Conservation (phyloP, 2,888 invertebrate species). For the Euclidia mi region DNA sequence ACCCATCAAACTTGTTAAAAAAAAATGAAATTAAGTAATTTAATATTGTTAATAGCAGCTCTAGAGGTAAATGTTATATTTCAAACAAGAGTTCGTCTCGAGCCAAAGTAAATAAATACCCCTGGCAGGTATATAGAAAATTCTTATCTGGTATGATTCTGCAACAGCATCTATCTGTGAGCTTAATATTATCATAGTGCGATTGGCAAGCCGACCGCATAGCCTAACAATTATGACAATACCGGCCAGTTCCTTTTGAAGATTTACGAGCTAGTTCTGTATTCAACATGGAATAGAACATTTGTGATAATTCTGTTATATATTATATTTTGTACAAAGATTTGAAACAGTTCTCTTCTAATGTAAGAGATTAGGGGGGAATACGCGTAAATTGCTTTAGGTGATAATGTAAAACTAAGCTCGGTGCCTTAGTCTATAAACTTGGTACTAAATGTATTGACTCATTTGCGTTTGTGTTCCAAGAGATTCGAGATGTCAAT, state of each 20-base stretch:
- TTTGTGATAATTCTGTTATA: too few relatives aligned
- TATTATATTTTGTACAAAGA: too few relatives aligned
- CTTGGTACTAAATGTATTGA: conserved; percentile 1
- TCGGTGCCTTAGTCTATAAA: not conserved
- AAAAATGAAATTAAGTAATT: conserved; percentile 47
- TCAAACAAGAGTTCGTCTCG: too few relatives aligned
- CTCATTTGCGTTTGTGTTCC: conserved; percentile 4
- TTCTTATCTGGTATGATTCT: not conserved
- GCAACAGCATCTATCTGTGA: conserved; percentile 3
- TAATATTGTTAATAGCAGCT: conserved; percentile 45
- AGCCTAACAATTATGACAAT: conserved; percentile 5
- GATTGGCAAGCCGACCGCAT: conserved; percentile 3
- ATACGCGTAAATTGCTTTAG: not conserved
- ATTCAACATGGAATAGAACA: not conserved
- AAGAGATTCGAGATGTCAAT: too few relatives aligned
- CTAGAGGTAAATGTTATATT: too few relatives aligned
- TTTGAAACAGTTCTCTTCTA: too few relatives aligned
- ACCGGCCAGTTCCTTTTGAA: conserved; percentile 2
- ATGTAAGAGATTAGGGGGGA: not conserved
- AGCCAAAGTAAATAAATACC: too few relatives aligned
- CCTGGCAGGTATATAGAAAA: not conserved
- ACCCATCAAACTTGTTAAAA: conserved; percentile 42
- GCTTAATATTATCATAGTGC: not conserved
- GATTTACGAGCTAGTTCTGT: conserved; percentile 2
- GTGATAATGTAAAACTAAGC: conserved; percentile 3